Evolutionary conservation across 2,888 invertebrate species (phyloP).

Genomic region (Leptinotarsa juncta): DNA sequence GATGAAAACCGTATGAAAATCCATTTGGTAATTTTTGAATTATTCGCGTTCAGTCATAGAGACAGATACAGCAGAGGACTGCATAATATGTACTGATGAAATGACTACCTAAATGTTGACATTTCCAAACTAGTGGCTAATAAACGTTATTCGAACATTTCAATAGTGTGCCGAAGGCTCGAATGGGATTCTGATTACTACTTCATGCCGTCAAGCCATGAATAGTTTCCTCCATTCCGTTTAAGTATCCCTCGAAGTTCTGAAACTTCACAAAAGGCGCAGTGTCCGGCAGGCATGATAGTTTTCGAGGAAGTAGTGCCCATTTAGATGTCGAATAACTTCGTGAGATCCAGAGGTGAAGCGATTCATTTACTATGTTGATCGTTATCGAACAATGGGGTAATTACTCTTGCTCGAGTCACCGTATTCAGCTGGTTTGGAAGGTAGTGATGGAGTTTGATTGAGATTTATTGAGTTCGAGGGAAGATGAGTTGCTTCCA

Average conservation of each 20-base stretch:
- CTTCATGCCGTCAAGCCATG: neutral
- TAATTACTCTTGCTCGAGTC: neutral
- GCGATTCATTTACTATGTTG: neutral
- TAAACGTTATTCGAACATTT: neutral
- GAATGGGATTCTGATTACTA: slow-evolving; percentile 5
- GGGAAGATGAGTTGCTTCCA: too few relatives aligned
- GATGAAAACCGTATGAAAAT: too few relatives aligned
- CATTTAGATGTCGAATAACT: slow-evolving; percentile 2
- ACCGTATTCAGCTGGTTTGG: too few relatives aligned
- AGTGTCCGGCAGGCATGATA: slow-evolving; percentile 5
- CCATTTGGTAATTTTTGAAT: too few relatives aligned
- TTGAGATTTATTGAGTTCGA: too few relatives aligned
- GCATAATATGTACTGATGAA: too few relatives aligned
- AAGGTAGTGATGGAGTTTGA: too few relatives aligned
- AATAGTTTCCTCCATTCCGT: slow-evolving; percentile 8
- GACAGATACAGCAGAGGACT: too few relatives aligned
- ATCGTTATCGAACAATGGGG: neutral
- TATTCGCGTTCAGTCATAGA: too few relatives aligned
- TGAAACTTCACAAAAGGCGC: slow-evolving; percentile 2
- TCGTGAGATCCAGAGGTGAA: neutral
- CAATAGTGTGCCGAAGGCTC: neutral
- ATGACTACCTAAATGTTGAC: too few relatives aligned
- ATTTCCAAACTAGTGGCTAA: neutral
- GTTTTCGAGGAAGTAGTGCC: neutral
- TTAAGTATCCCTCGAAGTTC: neutral